Evolutionary conservation across 2,888 invertebrate species (phyloP), one percentile per base, ranked within the genome.

Genomic region (Meliscaeva auricollis): DNA sequence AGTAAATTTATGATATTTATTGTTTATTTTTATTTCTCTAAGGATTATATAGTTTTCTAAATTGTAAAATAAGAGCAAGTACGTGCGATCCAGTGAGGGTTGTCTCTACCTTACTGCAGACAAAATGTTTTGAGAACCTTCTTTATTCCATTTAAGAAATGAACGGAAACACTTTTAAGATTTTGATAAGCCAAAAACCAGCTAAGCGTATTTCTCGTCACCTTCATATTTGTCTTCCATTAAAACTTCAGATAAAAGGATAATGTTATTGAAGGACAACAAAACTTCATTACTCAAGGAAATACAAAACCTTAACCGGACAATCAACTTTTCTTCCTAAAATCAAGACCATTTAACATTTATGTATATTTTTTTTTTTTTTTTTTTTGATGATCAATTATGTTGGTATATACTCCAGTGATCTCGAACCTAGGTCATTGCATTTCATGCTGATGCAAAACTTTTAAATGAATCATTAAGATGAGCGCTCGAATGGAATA

Each of bases 401-500:
- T 48, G 35, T 48, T 26, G 2, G 4, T 26, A 3, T 4, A 54
- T 38, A 66, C n/a, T 66, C 50, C 35, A 66, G 35, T 66, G 50
- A 66, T 50, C 66, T 35, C 22, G 22, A 50, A 50, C 35, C 66
- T 66, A 66, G 66, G 50, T 60, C 58, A 68, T 35, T 73, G 66
- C 35, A 64, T 60, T 58, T 26, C 41, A 48, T 52, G 26, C 9
- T 30, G 15, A 38, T 38, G 8, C n/a, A 6, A 30, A 15, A 1
- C 50, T 44, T 41, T 44, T n/a, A 66, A 66, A 72, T 26, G 20
- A 66, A 68, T 73, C 32, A 68, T 44, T 48, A 35, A 20, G 66
- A 73, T 66, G 73, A 58, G 15, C 48, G 58, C 22, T 17, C 73
- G 64, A 76, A 76, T 44, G 20, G 72, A 54, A 72, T 41, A 50